Base-by-base conservation (phyloP, 2,113 vertebrate genomes). In the Telmatochromis brachygnathus region DNA sequence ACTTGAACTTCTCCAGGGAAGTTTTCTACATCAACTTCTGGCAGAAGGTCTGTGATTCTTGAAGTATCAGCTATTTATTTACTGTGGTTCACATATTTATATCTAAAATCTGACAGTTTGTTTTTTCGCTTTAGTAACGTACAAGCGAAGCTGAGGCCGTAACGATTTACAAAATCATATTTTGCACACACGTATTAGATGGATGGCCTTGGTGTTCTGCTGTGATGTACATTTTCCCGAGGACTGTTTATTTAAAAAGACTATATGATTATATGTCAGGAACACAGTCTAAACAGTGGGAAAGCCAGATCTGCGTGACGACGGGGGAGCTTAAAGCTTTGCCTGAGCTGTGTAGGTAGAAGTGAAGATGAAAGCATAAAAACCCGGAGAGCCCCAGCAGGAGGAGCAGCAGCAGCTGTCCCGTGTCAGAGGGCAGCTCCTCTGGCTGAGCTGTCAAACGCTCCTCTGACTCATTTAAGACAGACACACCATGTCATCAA, bases 1-100 rank as follows among this genome's bases (percentile, higher is more conserved):
- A 97, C 95, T 98, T 99, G 96, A 98, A 99, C 79, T 98, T 99
- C 93, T 98, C 98, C 94, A 97, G 94, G 65, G 98, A 99, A 81
- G 97, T 99, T 81, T 99, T 98, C 96, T 99, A 99, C 95, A 99
- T 99, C 96, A 99, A 99, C 96, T 98, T 98, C 96, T 98, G 98
- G 98, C 98, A 99, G 95, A 98, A 97, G 97, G 98, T 99, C 96
- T 95, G 98, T 94, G 9, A 2, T 82, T 89, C 58, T 75, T 15
- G 2, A 73, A 79, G 73, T 82, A 42, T 83, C 60, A 79, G 19
- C 45, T 86, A 83, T 87, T 91, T 93, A 80, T 93, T 92, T 92
- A 30, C 28, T 75, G 3, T 8, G 56, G 51, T 77, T 6, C 70
- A 30, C 21, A 1, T 83, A 81, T 94, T 92, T 92, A 79, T 91